phyloP scores from a whole-genome alignment of 2,888 invertebrate genomes.

The Lasioglossum leucozonium region DNA sequence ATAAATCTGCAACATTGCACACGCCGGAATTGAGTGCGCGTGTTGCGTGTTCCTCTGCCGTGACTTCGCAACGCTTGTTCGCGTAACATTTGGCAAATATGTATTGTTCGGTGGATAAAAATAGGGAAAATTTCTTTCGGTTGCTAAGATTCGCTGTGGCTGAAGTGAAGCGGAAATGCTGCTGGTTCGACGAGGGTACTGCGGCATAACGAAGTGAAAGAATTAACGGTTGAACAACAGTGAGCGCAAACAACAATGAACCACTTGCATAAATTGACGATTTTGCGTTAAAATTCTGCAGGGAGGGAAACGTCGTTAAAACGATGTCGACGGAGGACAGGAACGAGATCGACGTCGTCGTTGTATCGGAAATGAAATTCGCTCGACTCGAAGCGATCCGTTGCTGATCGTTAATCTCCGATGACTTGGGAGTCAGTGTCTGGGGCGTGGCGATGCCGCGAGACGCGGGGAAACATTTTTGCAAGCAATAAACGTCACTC shows the following conservation, averaged over 20 bases:
- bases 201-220: no score
- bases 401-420: constrained; percentile 16
- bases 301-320: not conserved
- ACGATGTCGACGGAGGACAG: not conserved
- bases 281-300: no score
- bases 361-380: not conserved
- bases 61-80: not conserved
- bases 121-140: not conserved
- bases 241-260: not conserved
- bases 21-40: not conserved
- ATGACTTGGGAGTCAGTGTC: not conserved
- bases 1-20: not conserved
- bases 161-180: not conserved
- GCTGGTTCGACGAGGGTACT: no score
- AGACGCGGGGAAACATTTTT: constrained; percentile 44
- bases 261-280: not conserved
- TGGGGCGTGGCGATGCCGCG: not conserved
- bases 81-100: not conserved
- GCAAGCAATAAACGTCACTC: constrained; percentile 58
- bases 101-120: not conserved
- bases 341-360: not conserved
- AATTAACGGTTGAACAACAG: no score
- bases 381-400: not conserved
- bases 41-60: not conserved
- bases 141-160: not conserved